A percentile compares a stretch with the other conserved stretches of the same genome.
Evolutionary conservation across 92 coral and sea anemone species (phyloP).

Genomic region (Heteractis magnifica): DNA sequence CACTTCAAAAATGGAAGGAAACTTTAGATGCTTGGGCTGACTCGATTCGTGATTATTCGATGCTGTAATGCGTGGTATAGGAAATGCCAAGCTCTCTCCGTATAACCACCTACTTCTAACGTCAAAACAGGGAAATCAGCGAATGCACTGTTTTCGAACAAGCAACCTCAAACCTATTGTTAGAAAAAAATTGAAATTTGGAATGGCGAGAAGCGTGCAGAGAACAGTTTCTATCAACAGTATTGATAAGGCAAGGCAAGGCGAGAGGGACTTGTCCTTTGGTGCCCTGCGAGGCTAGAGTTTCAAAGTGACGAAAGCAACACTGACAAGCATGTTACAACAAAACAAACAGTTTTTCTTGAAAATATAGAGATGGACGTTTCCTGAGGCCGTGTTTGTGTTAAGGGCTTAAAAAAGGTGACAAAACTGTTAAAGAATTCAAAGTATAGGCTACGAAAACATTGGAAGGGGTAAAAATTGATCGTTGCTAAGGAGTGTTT

Average conservation of each 20-base stretch:
- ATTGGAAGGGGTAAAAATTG: slow-evolving; percentile 5
- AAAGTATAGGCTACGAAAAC: slow-evolving; percentile 28
- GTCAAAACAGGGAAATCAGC: slow-evolving; percentile 13
- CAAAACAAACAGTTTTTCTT: slow-evolving; percentile 24
- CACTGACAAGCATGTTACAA: slow-evolving; percentile 23
- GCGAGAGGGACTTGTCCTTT: slow-evolving; percentile 12
- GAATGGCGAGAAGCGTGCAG: background rate
- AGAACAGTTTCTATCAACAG: slow-evolving; percentile 10
- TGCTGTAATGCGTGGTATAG: slow-evolving; percentile 36
- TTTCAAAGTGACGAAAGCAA: slow-evolving; percentile 36
- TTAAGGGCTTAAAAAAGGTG: slow-evolving; percentile 20
- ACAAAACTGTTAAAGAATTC: slow-evolving; percentile 29
- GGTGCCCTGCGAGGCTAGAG: slow-evolving; percentile 23
- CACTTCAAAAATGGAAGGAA: slow-evolving; percentile 47
- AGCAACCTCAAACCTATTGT: background rate
- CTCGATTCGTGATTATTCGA: slow-evolving; percentile 20
- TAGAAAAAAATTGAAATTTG: background rate
- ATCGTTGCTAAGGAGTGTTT: slow-evolving; percentile 28
- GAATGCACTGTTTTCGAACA: slow-evolving; percentile 6
- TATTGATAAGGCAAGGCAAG: background rate
- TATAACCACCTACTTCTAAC: slow-evolving; percentile 31
- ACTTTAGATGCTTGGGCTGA: slow-evolving; percentile 30
- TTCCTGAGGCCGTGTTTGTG: slow-evolving; percentile 25
- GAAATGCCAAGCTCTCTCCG: slow-evolving; percentile 43
- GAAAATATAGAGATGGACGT: slow-evolving; percentile 13